Conservation (phyloP, 2,113 vertebrate species). For the Salvelinus namaycush region DNA sequence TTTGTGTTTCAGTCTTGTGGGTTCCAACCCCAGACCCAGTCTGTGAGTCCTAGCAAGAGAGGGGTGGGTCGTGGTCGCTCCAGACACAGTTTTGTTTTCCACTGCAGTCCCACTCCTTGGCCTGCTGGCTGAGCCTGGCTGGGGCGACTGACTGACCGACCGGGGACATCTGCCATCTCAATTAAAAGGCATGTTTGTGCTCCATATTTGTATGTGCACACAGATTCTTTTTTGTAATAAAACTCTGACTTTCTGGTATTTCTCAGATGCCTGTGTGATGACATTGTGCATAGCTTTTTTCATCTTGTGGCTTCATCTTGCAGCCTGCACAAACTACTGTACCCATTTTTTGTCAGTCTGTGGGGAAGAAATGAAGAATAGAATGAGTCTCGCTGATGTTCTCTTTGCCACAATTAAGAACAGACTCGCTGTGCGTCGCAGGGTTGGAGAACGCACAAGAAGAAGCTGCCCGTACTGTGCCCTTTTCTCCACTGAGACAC, state of each 20-base stretch:
- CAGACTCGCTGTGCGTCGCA: slow-evolving; percentile 58
- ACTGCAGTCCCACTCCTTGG: slow-evolving; percentile 37
- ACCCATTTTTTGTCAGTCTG: slow-evolving; percentile 67
- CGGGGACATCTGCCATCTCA: slow-evolving; percentile 63
- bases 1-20: slow-evolving; percentile 69
- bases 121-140: slow-evolving; percentile 16
- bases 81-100: slow-evolving; percentile 59
- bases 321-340: slow-evolving; percentile 66
- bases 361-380: slow-evolving; percentile 68
- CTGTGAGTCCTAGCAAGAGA: slow-evolving; percentile 56
- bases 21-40: slow-evolving; percentile 58
- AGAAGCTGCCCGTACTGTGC: slow-evolving; percentile 39
- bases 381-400: slow-evolving; percentile 61
- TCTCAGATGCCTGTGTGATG: slow-evolving; percentile 70
- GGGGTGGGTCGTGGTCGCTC: slow-evolving; percentile 54
- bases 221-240: slow-evolving; percentile 68
- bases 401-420: slow-evolving; percentile 69
- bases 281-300: slow-evolving; percentile 61
- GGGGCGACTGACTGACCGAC: neutral
- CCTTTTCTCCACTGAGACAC: slow-evolving; percentile 38
- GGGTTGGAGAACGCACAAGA: slow-evolving; percentile 50
- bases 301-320: slow-evolving; percentile 63
- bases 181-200: slow-evolving; percentile 67
- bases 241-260: slow-evolving; percentile 74
- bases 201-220: slow-evolving; percentile 71